Evolutionary conservation across 2,888 invertebrate genomes (phyloP), one percentile per base, ranked within the genome.

Genomic region (Drosophila planitibia): DNA sequence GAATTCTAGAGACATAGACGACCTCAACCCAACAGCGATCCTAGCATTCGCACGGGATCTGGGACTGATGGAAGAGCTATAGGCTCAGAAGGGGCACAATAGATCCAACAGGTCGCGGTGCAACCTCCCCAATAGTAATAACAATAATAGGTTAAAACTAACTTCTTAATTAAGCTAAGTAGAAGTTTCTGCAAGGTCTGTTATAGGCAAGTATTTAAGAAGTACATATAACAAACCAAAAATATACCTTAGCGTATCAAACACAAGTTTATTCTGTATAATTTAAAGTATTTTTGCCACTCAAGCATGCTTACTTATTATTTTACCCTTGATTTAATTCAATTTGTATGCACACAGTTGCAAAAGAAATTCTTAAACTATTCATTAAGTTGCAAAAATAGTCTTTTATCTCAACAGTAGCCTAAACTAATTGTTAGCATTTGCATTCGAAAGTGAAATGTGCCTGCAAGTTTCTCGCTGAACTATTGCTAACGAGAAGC

Each of bases 361-460:
- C 37, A 4, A 39, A 30, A 30, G n/a, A 32, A 33, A 10, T 32
- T 22, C 22, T n/a, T 19, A 10, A 33, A 33, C 25, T 25, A 37
- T 25, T 53, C 32, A 32, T n/a, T n/a, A 7, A 33, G 16, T n/a
- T 52, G 52, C 25, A 16, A 32, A 19, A 61, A 30, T 7, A 62
- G 10, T 25, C 14, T 22, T 37, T 67, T 39, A 47, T 37, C 58
- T 55, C 30, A 39, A 66, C 16, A 32, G n/a, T 12, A 53, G 22
- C 37, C 28, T 12, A 7, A 47, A 63, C 44, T 37, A 6, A 19
- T 49, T 51, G 54, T 39, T 35, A 70, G 44, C 33, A 74, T 59
- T 74, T 69, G 49, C 74, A 63, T 62, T 16, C 37, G 25, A 57
- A 37, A 41, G 35, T 51, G 30, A 10, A 19, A 68, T 58, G 60